Conservation (phyloP, 2,797 vertebrate genomes). For the Mycteria americana region DNA sequence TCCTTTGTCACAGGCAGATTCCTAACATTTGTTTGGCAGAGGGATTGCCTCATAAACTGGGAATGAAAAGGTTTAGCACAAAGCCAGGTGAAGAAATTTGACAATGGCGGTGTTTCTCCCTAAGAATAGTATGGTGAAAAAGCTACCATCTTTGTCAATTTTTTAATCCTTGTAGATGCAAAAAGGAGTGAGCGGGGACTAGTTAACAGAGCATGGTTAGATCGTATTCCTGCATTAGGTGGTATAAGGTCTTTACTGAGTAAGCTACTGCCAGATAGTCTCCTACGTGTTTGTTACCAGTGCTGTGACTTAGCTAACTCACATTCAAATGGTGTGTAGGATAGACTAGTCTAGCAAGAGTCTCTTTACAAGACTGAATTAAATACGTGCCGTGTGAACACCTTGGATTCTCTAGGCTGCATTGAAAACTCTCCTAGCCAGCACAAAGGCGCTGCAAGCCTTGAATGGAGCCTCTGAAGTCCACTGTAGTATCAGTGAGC, state of each 20-base stretch:
- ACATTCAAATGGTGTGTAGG: background rate
- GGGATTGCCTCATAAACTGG: background rate
- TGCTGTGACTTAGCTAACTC: background rate
- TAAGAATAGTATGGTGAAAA: background rate
- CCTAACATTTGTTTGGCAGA: background rate
- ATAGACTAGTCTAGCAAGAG: background rate
- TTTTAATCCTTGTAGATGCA: background rate
- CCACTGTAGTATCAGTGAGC: background rate
- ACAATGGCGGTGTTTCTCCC: background rate
- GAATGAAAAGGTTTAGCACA: background rate
- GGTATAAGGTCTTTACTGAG: background rate
- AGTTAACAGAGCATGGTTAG: background rate
- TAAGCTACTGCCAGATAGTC: background rate
- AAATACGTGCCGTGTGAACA: accelerated
- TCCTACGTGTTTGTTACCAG: background rate
- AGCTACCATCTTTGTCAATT: background rate
- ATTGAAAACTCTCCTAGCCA: background rate
- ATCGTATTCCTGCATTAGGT: background rate
- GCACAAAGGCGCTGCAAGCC: background rate
- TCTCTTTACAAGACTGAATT: background rate
- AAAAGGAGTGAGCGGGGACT: background rate
- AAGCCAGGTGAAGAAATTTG: background rate
- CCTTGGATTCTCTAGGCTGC: background rate
- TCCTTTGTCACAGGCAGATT: background rate
- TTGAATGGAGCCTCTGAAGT: background rate